Percentiles rank a stretch among this genome's conserved stretches.
Conservation (phyloP, 2,797 vertebrate genomes). For the Xiphorhynchus erythropygius region DNA sequence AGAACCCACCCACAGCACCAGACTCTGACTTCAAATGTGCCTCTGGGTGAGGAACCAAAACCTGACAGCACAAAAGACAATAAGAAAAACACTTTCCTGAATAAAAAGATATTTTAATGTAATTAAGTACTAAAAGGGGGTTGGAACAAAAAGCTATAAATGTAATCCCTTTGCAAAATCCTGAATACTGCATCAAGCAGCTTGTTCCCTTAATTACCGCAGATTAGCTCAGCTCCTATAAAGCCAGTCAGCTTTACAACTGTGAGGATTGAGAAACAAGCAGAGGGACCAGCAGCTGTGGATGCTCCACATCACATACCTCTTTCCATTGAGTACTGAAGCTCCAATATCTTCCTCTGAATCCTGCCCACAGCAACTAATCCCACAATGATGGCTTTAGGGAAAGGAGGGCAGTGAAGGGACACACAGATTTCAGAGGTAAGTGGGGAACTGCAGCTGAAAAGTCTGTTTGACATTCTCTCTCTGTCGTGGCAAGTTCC, state of each 20-base stretch:
- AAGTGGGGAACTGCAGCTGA: not conserved
- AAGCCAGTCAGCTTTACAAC: not conserved
- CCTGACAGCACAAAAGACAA: not conserved
- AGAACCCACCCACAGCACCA: not conserved
- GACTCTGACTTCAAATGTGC: not conserved
- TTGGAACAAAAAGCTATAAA: not conserved
- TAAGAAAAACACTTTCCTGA: not conserved
- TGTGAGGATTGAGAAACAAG: not conserved
- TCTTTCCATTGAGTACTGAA: conserved; percentile 29
- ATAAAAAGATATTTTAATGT: not conserved
- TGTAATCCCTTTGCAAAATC: not conserved
- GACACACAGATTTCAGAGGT: not conserved
- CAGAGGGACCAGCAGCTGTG: not conserved
- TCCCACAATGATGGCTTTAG: not conserved
- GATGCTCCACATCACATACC: conserved; percentile 21
- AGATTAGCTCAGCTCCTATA: not conserved
- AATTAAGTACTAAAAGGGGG: not conserved
- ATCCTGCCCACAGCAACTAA: not conserved
- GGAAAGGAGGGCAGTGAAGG: not conserved
- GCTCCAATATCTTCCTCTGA: not conserved
- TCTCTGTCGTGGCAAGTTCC: not conserved
- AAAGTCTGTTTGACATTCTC: not conserved
- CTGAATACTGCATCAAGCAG: not conserved
- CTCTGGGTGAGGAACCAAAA: not conserved
- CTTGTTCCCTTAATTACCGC: not conserved